These are phyloP conservation scores for Eulimnadia texana DNA, from an alignment of 1,140 invertebrate genomes.

Conservation along the genomic window DNA sequence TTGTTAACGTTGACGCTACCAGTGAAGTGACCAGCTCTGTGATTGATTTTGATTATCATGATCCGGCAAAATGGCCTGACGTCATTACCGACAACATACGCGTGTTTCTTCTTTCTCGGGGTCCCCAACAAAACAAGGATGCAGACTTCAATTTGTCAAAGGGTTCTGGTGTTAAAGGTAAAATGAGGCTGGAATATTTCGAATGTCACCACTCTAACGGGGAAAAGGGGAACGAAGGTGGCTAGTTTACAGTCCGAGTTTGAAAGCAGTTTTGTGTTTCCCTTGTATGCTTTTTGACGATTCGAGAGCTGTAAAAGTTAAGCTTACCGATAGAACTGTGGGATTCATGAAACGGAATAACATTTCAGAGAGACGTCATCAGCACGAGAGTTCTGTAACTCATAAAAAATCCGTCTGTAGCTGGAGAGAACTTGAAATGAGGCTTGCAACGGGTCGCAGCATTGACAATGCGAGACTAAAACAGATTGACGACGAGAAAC, in stretches of 20 bases:
- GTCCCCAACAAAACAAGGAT: background rate
- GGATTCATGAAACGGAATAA: background rate
- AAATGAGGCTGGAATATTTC: background rate
- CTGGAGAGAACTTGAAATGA: background rate
- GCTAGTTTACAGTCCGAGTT: background rate
- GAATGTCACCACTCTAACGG: background rate
- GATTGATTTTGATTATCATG: background rate
- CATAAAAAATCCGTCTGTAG: background rate
- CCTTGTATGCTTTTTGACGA: background rate
- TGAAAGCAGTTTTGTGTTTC: background rate
- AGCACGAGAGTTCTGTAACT: background rate
- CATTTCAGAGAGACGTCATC: background rate
- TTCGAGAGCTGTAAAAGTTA: background rate
- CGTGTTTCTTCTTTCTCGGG: background rate
- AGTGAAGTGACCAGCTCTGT: too few relatives aligned
- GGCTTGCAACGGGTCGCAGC: background rate
- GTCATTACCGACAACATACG: background rate
- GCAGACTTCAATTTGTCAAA: background rate
- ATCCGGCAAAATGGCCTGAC: background rate
- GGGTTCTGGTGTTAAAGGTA: background rate
- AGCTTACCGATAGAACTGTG: background rate
- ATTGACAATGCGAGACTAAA: background rate
- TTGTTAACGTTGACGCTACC: too few relatives aligned
- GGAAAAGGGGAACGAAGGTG: background rate
- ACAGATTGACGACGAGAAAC: too few relatives aligned